Conservation (phyloP, 2,797 vertebrate genomes). For the Chelidonichthys spinosus region DNA sequence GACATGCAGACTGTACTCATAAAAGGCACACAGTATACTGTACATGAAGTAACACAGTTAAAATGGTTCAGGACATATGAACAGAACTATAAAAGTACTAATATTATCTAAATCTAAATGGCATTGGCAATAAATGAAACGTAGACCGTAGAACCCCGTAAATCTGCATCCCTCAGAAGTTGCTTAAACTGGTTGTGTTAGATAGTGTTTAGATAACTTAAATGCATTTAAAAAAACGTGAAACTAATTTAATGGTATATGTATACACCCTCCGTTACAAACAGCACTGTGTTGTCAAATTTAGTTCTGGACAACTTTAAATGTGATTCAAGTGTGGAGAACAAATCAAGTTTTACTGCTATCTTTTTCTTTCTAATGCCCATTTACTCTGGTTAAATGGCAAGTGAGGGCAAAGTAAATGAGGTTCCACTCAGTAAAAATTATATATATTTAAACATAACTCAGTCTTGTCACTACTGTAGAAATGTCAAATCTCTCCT, state of each 20-base stretch:
- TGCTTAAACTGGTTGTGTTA: slow-evolving; percentile 20
- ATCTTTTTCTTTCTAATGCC: slow-evolving; percentile 49
- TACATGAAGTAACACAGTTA: slow-evolving; percentile 76
- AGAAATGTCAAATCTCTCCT: slow-evolving; percentile 82
- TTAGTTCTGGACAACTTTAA: slow-evolving; percentile 27
- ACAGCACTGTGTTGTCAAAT: slow-evolving; percentile 31
- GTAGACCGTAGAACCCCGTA: slow-evolving; percentile 47
- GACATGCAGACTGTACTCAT: slow-evolving; percentile 79
- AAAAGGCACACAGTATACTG: slow-evolving; percentile 82
- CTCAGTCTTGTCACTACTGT: slow-evolving; percentile 53
- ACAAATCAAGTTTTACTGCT: slow-evolving; percentile 39
- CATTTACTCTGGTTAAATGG: slow-evolving; percentile 46
- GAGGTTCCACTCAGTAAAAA: slow-evolving; percentile 49
- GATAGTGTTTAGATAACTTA: slow-evolving; percentile 42
- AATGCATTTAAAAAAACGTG: slow-evolving; percentile 35
- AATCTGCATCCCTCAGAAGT: slow-evolving; percentile 27
- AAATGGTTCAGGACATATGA: slow-evolving; percentile 71
- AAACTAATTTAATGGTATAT: slow-evolving; percentile 44
- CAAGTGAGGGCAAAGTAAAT: slow-evolving; percentile 50
- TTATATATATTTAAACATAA: slow-evolving; percentile 5
- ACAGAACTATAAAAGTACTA: slow-evolving; percentile 69
- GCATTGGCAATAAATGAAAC: slow-evolving; percentile 67
- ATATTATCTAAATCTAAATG: slow-evolving; percentile 66
- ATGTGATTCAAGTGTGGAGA: slow-evolving; percentile 47
- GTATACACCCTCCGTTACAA: slow-evolving; percentile 33